Evolutionary conservation across 2,113 vertebrate genomes (phyloP).

Genomic region (Podarcis raffonei): DNA sequence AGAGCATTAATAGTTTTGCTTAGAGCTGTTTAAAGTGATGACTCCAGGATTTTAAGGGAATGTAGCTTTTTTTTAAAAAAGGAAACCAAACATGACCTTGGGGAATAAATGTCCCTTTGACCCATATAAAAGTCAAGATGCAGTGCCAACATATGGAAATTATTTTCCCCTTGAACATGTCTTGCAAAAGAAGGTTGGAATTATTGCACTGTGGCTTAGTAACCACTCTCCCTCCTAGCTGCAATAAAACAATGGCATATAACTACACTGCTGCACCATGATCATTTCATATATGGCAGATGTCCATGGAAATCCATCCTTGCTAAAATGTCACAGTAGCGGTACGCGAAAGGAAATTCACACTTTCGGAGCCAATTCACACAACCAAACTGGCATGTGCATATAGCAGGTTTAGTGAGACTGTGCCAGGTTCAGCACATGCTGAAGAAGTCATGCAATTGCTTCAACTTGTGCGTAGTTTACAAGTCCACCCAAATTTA

Average conservation of each 20-base stretch:
- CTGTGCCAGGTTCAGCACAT: neutral
- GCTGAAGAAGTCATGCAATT: constrained; percentile 8
- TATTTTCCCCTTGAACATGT: constrained; percentile 64
- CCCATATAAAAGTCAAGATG: constrained; percentile 64
- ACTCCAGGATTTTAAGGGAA: constrained; percentile 42
- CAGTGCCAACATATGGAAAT: constrained; percentile 68
- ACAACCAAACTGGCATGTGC: neutral
- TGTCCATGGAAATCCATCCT: constrained; percentile 4
- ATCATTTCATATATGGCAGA: constrained; percentile 5
- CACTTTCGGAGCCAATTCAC: neutral
- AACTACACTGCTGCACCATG: neutral
- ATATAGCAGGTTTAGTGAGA: neutral
- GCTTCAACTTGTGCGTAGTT: neutral
- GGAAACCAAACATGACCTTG: constrained; percentile 18
- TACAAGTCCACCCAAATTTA: neutral
- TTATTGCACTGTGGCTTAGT: constrained; percentile 46
- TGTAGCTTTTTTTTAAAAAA: neutral
- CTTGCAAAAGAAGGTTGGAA: constrained; percentile 56
- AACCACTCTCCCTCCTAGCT: constrained; percentile 25
- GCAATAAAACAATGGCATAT: constrained; percentile 45
- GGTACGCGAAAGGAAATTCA: constrained; percentile 19
- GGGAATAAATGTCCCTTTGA: constrained; percentile 57
- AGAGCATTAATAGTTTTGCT: constrained; percentile 6
- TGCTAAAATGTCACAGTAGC: constrained; percentile 34
- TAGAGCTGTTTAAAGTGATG: constrained; percentile 31